Evolutionary conservation across 2,797 vertebrate genomes (phyloP).

Genomic region (Sebastes wilsoni): DNA sequence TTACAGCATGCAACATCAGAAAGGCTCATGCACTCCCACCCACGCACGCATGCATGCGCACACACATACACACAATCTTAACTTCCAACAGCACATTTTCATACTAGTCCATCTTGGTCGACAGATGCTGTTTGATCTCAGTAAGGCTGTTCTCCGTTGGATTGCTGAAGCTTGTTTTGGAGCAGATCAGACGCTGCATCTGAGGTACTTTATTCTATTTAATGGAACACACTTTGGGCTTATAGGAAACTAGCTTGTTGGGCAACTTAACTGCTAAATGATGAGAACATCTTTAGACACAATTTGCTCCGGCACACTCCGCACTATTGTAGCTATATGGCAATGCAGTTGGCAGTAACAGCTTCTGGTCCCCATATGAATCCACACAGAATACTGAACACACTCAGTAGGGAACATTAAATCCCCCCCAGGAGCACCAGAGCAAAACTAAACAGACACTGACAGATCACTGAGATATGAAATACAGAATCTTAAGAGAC

Average conservation of each 20-base stretch:
- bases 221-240: neutral
- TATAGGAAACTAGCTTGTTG: neutral
- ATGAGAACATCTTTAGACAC: neutral
- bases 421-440: neutral
- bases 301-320: neutral
- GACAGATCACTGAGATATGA: constrained; percentile 16
- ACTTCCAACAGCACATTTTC: neutral
- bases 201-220: constrained; percentile 11
- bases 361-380: neutral
- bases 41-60: neutral
- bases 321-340: neutral
- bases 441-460: constrained; percentile 5
- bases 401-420: neutral
- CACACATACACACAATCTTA: neutral
- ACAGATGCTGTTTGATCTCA: constrained; percentile 46
- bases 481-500: neutral
- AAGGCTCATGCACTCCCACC: neutral
- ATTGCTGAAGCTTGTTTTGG: constrained; percentile 12
- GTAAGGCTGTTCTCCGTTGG: neutral
- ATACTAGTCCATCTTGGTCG: constrained; percentile 9
- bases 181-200: constrained; percentile 14
- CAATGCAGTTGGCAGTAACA: neutral
- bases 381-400: neutral
- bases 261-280: neutral
- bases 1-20: neutral